Conservation (phyloP, 1,140 invertebrate species). For the Ganaspis sp. region DNA sequence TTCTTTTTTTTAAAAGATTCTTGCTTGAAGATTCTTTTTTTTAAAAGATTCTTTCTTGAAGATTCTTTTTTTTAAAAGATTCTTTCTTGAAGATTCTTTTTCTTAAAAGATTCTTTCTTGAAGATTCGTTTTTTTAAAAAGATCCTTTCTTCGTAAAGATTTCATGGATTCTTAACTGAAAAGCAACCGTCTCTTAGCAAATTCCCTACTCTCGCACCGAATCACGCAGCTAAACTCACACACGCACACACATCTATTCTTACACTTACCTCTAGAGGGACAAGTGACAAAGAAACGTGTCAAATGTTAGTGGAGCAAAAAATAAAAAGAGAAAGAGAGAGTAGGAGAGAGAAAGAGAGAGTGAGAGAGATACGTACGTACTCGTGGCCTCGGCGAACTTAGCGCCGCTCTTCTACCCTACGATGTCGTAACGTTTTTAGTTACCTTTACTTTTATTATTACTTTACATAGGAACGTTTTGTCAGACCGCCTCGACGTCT, state of each 20-base stretch:
- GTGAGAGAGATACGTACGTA: constrained; percentile 67
- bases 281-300: background rate
- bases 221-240: background rate
- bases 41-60: too few species aligned
- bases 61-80: too few species aligned
- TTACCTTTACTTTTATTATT: constrained; percentile 73
- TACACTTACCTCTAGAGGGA: constrained; percentile 30
- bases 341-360: constrained; percentile 50
- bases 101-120: too few species aligned
- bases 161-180: constrained; percentile 7
- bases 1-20: too few species aligned
- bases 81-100: too few species aligned
- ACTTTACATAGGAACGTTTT: constrained; percentile 77
- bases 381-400: constrained; percentile 59
- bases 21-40: too few species aligned
- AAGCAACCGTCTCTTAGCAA: constrained; percentile 3
- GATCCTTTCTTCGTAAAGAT: constrained; percentile 26
- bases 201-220: constrained; percentile 11
- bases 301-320: background rate
- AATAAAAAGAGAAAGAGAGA: constrained; percentile 35
- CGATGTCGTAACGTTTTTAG: constrained; percentile 59
- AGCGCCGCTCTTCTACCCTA: constrained; percentile 55
- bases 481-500: constrained; percentile 67
- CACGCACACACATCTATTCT: background rate
- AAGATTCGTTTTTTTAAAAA: too few species aligned